Conservation (phyloP, 2,888 invertebrate species). For the Ceramica pisi region DNA sequence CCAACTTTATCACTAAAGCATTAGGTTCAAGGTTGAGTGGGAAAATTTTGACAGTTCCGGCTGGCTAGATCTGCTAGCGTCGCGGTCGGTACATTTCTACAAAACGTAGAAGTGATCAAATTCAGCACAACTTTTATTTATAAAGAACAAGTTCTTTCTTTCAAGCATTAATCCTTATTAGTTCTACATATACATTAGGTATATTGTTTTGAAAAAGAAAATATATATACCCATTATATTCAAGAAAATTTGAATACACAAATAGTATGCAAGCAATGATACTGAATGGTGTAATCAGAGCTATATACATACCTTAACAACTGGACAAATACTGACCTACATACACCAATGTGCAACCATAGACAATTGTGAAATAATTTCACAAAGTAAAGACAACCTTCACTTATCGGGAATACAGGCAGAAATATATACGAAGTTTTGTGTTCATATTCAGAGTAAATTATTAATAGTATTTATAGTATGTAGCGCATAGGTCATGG, state of each 20-base stretch:
- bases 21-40: no score
- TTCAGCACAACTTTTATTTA: neutral
- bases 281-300: conserved; percentile 32
- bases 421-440: neutral
- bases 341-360: conserved; percentile 3
- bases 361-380: conserved; percentile 14
- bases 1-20: no score
- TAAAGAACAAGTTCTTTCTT: neutral
- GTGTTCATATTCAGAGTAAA: neutral
- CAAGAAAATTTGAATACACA: conserved; percentile 4
- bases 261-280: conserved; percentile 7
- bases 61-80: no score
- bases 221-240: conserved; percentile 1
- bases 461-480: no score
- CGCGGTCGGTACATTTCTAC: no score
- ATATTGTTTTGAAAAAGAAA: conserved; percentile 23
- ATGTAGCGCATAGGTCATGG: neutral
- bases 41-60: no score
- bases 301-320: conserved; percentile 14
- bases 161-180: conserved; percentile 1
- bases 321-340: conserved; percentile 57
- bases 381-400: neutral
- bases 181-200: conserved; percentile 5
- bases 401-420: neutral
- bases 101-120: neutral